A percentile compares a stretch with the other conserved stretches of the same genome.
Evolutionary conservation across 1,140 invertebrate species (phyloP).

Genomic region (Arctopsyche grandis): DNA sequence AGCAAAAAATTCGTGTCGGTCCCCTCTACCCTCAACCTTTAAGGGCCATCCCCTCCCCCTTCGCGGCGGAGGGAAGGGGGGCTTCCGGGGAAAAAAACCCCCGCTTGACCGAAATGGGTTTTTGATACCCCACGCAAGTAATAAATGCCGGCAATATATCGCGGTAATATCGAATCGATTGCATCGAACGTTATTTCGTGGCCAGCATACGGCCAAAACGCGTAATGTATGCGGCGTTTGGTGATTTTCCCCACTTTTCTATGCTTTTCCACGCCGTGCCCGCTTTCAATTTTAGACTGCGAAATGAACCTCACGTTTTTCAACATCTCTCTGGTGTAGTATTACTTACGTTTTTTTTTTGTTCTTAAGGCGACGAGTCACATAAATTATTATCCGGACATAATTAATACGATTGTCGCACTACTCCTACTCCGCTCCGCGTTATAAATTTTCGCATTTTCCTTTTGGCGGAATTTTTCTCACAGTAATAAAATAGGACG

Average conservation of each 20-base stretch:
- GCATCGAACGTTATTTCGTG: slow-evolving; percentile 28
- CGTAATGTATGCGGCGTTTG: slow-evolving; percentile 18
- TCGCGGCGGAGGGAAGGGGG: neutral
- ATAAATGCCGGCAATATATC: slow-evolving; percentile 26
- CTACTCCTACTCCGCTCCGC: no score
- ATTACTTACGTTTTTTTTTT: no score
- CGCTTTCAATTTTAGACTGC: no score
- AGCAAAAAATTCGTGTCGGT: slow-evolving; percentile 21
- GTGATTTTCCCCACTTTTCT: neutral
- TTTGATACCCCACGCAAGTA: slow-evolving; percentile 30
- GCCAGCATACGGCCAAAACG: neutral
- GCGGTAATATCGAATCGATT: slow-evolving; percentile 32
- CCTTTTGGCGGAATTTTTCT: no score
- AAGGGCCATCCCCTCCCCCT: neutral
- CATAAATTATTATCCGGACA: no score
- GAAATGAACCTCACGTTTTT: no score
- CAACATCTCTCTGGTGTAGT: no score
- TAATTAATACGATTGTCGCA: no score
- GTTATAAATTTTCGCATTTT: no score
- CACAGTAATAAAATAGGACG: neutral
- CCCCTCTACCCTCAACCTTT: neutral
- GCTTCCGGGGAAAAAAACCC: slow-evolving; percentile 1
- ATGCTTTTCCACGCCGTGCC: no score
- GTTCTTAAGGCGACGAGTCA: no score
- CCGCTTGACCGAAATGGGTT: slow-evolving; percentile 26